Conservation (phyloP, 2,113 vertebrate species). For the Pseudorhombus dupliciocellatus region DNA sequence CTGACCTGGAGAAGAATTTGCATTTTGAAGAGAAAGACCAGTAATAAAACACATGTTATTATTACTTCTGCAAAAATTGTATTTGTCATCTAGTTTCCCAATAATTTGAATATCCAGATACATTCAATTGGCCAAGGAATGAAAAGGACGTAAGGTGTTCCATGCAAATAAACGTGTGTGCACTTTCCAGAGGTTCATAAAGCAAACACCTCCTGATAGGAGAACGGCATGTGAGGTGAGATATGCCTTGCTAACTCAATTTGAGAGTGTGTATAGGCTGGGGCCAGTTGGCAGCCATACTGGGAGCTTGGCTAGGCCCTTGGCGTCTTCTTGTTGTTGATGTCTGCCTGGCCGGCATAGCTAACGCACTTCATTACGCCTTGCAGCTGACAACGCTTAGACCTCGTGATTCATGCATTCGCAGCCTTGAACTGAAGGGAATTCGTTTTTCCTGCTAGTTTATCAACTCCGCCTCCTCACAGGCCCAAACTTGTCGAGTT, state of each 20-base stretch:
- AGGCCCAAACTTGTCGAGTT: conserved; percentile 31
- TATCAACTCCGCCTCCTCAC: conserved; percentile 38
- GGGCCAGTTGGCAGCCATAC: conserved; percentile 60
- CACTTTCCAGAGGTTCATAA: conserved; percentile 34
- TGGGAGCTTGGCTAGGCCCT: conserved; percentile 57
- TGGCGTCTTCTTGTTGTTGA: conserved; percentile 54
- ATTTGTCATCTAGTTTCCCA: conserved; percentile 10
- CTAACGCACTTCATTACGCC: conserved; percentile 64
- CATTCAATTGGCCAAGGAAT: too few relatives aligned
- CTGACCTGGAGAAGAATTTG: conserved; percentile 15
- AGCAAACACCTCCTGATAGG: conserved; percentile 54
- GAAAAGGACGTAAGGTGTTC: too few relatives aligned
- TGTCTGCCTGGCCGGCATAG: conserved; percentile 58
- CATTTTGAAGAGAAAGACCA: neutral
- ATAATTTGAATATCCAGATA: conserved; percentile 11
- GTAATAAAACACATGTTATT: neutral
- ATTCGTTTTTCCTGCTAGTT: conserved; percentile 47
- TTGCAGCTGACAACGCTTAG: conserved; percentile 51
- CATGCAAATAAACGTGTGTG: neutral
- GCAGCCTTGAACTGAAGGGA: conserved; percentile 26
- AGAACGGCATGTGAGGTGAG: conserved; percentile 57
- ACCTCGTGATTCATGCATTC: conserved; percentile 65
- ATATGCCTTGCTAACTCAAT: conserved; percentile 54
- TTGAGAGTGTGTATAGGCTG: conserved; percentile 22
- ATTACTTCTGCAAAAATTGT: conserved; percentile 8